Conservation (phyloP, 2,113 vertebrate species). For the Cavia porcellus region DNA sequence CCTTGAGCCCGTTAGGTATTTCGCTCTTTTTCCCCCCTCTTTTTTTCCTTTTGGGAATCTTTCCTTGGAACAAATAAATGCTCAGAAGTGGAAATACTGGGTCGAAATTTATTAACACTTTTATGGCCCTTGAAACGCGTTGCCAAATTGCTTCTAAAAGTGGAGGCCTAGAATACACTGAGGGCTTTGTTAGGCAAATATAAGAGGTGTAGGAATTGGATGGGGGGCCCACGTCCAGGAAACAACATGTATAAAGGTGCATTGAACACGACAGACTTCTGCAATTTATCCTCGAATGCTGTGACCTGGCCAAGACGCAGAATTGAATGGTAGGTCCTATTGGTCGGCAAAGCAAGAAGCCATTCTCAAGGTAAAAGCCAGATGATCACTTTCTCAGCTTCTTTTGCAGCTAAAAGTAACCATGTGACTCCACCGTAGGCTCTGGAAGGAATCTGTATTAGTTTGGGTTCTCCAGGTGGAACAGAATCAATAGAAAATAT, state of each 20-base stretch:
- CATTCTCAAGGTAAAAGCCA: not conserved
- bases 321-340: not conserved
- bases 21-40: not conserved
- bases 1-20: not conserved
- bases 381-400: slow-evolving; percentile 14
- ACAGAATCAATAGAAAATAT: not conserved
- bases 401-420: slow-evolving; percentile 46
- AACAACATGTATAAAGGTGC: not conserved
- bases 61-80: slow-evolving; percentile 76
- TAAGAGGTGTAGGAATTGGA: slow-evolving; percentile 25
- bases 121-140: slow-evolving; percentile 71
- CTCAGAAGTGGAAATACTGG: slow-evolving; percentile 78
- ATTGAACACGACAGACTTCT: not conserved
- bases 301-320: not conserved
- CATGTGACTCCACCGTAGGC: not conserved
- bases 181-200: slow-evolving; percentile 75
- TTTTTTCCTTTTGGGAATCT: slow-evolving; percentile 42
- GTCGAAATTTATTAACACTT: slow-evolving; percentile 78
- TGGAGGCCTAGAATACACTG: slow-evolving; percentile 68
- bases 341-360: slow-evolving; percentile 46
- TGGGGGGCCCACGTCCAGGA: slow-evolving; percentile 30
- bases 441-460: slow-evolving; percentile 13
- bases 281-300: not conserved
- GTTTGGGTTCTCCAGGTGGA: not conserved
- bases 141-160: slow-evolving; percentile 78